phyloP scores from a whole-genome alignment of 1,140 invertebrate genomes.

The Drosophila nigromelanica region DNA sequence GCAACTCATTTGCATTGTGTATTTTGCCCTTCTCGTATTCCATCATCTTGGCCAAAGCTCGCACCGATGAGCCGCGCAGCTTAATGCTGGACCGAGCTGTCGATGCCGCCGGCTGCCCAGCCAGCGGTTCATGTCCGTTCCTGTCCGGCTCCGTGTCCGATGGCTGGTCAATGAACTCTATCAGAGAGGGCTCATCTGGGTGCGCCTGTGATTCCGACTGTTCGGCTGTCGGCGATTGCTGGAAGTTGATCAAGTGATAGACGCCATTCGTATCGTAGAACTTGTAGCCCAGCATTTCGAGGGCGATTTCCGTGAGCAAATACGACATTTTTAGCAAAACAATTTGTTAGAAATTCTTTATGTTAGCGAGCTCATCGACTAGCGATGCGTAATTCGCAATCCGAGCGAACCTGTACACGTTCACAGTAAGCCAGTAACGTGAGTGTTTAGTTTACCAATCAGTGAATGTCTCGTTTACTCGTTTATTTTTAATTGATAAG shows the following conservation, averaged over 20 bases:
- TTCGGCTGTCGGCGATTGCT: conserved; percentile 31
- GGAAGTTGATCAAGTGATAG: conserved; percentile 72
- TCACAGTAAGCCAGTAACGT: background rate
- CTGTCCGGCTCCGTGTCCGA: background rate
- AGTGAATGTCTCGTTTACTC: too few species aligned
- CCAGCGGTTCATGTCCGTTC: conserved; percentile 7
- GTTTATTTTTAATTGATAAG: too few species aligned
- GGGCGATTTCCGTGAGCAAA: conserved; percentile 76
- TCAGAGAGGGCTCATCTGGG: conserved; percentile 16
- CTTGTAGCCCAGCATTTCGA: conserved; percentile 81
- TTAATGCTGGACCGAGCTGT: conserved; percentile 1
- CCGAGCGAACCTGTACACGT: too few species aligned
- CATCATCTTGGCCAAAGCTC: conserved; percentile 25
- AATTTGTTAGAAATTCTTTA: background rate
- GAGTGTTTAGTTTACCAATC: background rate
- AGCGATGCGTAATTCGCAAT: conserved; percentile 1
- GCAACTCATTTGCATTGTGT: background rate
- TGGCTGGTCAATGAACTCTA: conserved; percentile 31
- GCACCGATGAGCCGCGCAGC: background rate
- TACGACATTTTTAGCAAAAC: conserved; percentile 65
- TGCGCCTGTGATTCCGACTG: conserved; percentile 35
- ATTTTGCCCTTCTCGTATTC: conserved; percentile 14
- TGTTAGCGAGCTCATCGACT: background rate
- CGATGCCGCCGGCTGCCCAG: background rate
- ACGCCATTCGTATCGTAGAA: conserved; percentile 78